A percentile compares a stretch with the other conserved stretches of the same genome.
Evolutionary conservation across 1,140 invertebrate genomes (phyloP).

Genomic region (Calliopsis andreniformis): DNA sequence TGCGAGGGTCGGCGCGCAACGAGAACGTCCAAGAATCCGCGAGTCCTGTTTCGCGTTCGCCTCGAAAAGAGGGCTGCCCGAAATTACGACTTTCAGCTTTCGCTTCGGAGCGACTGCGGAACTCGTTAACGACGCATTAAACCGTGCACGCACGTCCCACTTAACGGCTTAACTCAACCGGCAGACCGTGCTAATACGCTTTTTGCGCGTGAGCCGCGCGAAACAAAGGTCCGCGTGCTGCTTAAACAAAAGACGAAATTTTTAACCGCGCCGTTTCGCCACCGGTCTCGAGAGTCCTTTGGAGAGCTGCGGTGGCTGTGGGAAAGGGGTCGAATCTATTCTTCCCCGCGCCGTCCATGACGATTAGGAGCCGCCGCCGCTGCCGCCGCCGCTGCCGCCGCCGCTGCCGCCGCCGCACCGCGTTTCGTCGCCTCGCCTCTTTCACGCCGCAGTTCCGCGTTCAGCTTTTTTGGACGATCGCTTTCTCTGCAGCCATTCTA

Average conservation of each 20-base stretch:
- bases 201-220: background rate
- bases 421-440: background rate
- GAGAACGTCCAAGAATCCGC: too few relatives aligned
- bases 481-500: background rate
- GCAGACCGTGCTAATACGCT: background rate
- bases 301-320: background rate
- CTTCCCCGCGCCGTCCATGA: conserved; percentile 7
- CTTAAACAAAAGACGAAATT: conserved; percentile 39
- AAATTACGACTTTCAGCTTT: conserved; percentile 10
- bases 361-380: too few relatives aligned
- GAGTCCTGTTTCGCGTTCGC: too few relatives aligned
- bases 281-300: conserved; percentile 50
- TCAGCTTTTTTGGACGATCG: conserved; percentile 8
- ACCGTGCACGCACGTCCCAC: background rate
- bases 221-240: conserved; percentile 17
- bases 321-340: background rate
- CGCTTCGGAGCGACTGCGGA: conserved; percentile 3
- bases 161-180: background rate
- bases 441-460: conserved; percentile 28
- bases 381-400: too few relatives aligned
- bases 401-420: too few relatives aligned
- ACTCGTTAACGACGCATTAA: background rate
- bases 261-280: conserved; percentile 23
- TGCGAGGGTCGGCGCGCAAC: conserved; percentile 25
- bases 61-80: fast-evolving